Evolutionary conservation across 2,113 vertebrate species (phyloP).

Genomic region (Peromyscus californicus): DNA sequence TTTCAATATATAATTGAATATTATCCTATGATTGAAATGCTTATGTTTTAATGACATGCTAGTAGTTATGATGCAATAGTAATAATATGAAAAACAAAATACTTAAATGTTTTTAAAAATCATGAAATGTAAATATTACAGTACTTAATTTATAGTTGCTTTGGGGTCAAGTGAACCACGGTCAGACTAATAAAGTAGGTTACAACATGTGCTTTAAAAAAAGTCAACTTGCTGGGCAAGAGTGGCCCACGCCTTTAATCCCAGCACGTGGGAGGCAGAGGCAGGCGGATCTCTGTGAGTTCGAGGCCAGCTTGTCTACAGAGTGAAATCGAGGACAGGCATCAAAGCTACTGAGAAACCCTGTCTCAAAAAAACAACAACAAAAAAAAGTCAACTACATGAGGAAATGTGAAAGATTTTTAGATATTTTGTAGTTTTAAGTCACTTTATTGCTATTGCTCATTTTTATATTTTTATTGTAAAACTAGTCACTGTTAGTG

Average conservation of each 20-base stretch:
- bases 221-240: neutral
- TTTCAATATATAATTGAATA: constrained; percentile 40
- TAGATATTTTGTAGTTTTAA: neutral
- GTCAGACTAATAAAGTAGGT: constrained; percentile 8
- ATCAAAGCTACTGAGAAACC: too few relatives aligned
- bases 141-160: constrained; percentile 45
- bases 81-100: neutral
- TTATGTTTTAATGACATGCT: neutral
- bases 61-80: neutral
- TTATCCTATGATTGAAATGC: neutral
- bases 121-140: neutral
- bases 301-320: too few relatives aligned
- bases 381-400: constrained; percentile 29
- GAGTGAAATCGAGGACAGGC: too few relatives aligned
- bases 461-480: constrained; percentile 50
- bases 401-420: constrained; percentile 49
- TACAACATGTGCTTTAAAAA: neutral
- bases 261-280: too few relatives aligned
- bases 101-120: constrained; percentile 35
- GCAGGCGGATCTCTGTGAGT: too few relatives aligned
- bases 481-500: neutral
- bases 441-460: neutral
- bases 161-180: neutral
- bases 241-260: too few relatives aligned
- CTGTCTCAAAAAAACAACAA: too few relatives aligned